phyloP scores from a whole-genome alignment of 1,140 invertebrate genomes.

The Leptinotarsa undecemlineata region DNA sequence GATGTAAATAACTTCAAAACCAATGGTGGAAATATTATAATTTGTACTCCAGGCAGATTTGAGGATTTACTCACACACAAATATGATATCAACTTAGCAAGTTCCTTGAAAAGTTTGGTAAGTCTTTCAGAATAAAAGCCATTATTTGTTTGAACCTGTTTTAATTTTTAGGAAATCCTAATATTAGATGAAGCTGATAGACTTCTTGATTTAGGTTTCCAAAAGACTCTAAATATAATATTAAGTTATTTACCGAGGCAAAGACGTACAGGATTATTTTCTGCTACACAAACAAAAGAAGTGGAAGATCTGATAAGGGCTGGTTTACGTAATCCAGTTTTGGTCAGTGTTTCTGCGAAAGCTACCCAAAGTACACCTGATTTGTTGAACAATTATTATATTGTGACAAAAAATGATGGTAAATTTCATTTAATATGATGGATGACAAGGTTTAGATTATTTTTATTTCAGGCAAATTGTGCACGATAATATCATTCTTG shows the following conservation, averaged over 20 bases:
- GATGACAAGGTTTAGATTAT: neutral
- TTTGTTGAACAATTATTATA: slow-evolving; percentile 83
- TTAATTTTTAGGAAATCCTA: slow-evolving; percentile 76
- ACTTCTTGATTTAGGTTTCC: slow-evolving; percentile 91
- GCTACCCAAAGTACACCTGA: slow-evolving; percentile 77
- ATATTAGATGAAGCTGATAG: slow-evolving; percentile 97
- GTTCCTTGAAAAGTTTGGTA: slow-evolving; percentile 74
- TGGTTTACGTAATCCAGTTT: slow-evolving; percentile 91
- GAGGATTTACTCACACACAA: slow-evolving; percentile 80
- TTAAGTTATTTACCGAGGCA: slow-evolving; percentile 90
- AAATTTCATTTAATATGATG: slow-evolving; percentile 53
- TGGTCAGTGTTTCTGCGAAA: slow-evolving; percentile 90
- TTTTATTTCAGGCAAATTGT: slow-evolving; percentile 53
- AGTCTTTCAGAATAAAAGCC: slow-evolving; percentile 38
- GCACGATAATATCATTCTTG: slow-evolving; percentile 55
- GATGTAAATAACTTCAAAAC: slow-evolving; percentile 72
- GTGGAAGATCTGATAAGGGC: slow-evolving; percentile 89
- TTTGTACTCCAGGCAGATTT: slow-evolving; percentile 91
- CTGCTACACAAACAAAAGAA: slow-evolving; percentile 97
- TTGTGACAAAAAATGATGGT: slow-evolving; percentile 75
- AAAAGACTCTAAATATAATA: slow-evolving; percentile 85
- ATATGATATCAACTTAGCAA: slow-evolving; percentile 66
- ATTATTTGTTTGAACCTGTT: slow-evolving; percentile 2
- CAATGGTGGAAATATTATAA: slow-evolving; percentile 82
- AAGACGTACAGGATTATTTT: slow-evolving; percentile 94